Evolutionary conservation across 1,140 invertebrate genomes (phyloP), one percentile per base, ranked within the genome.

Genomic region (Nebria ingens): DNA sequence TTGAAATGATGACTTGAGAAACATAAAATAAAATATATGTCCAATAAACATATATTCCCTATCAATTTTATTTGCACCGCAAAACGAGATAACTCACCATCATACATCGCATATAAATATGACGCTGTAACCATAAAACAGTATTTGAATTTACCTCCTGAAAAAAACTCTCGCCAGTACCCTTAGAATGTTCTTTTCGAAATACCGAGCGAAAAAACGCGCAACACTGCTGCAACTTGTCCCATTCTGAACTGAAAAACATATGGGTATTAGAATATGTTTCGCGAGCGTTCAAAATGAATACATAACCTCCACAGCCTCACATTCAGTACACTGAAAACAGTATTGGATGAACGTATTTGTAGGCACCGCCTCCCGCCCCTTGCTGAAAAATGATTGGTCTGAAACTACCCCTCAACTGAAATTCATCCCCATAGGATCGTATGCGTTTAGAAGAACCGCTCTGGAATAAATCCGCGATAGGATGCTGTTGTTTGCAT

Each of bases 301-400:
- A 45, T 45, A 45, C 40, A 45, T 45, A 45, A 45, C 40, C 40
- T 12, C 40, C 3, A 17, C 17, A 55, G 20, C 51, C 29, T 62
- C 62, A 62, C 61, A 65, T 63, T 63, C 57, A 50, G 58, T 61
- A 70, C 69, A 69, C 64, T 65, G 66, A 69, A 70, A 70, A 71
- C 68, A 68, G 69, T 71, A 71, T 71, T 71, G 69, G 69, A 60
- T 38, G 61, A 70, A 56, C 69, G 69, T 71, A 71, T 71, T 71
- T 68, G 54, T 22, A 56, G 42, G 59, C 68, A 59, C 63, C 69
- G 50, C 50, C 50, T n/a, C n/a, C 63, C 69, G 63, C 68, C 68
- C 62, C 25, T 19, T 56, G 40, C 63, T 62, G 60, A 59, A 65
- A 60, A 58, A 58, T 63, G 55, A 71, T 71, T 71, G 69, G 69